phyloP scores from a whole-genome alignment of 37 sponge, comb jelly and placozoan genomes.

The Spongilla lacustris region DNA sequence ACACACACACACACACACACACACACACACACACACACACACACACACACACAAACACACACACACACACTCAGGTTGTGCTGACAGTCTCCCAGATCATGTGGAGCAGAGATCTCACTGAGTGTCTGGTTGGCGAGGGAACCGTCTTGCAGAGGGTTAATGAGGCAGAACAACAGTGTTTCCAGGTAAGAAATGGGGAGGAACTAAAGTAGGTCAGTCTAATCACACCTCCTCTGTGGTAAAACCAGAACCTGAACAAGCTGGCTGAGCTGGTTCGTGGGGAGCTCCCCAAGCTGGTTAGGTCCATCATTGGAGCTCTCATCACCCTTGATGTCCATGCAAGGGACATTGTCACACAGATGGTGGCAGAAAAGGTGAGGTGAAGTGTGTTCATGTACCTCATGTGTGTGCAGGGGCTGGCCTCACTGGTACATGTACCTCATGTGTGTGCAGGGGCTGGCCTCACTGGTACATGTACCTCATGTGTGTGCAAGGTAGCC shows the following conservation, averaged over 20 bases:
- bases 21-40: no score
- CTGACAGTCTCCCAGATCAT: conserved; percentile 97
- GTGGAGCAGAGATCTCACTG: conserved; percentile 94
- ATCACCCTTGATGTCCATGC: conserved; percentile 98
- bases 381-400: no score
- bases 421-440: no score
- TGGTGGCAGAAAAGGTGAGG: conserved; percentile 81
- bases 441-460: no score
- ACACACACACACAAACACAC: not conserved
- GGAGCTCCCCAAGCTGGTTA: conserved; percentile 81
- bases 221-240: not conserved
- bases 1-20: no score
- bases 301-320: conserved; percentile 92
- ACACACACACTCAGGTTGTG: conserved; percentile 53
- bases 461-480: no score
- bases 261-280: conserved; percentile 95
- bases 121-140: conserved; percentile 70
- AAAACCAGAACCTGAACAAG: conserved; percentile 86
- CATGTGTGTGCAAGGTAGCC: no score
- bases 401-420: no score
- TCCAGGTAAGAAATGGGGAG: conserved; percentile 56
- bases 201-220: not conserved
- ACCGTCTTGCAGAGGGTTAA: conserved; percentile 74
- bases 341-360: conserved; percentile 91
- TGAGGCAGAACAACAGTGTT: conserved; percentile 83